Percentiles rank a stretch among this genome's conserved stretches.
Conservation (phyloP, 2,888 invertebrate species). For the Caenorhabditis sp. region DNA sequence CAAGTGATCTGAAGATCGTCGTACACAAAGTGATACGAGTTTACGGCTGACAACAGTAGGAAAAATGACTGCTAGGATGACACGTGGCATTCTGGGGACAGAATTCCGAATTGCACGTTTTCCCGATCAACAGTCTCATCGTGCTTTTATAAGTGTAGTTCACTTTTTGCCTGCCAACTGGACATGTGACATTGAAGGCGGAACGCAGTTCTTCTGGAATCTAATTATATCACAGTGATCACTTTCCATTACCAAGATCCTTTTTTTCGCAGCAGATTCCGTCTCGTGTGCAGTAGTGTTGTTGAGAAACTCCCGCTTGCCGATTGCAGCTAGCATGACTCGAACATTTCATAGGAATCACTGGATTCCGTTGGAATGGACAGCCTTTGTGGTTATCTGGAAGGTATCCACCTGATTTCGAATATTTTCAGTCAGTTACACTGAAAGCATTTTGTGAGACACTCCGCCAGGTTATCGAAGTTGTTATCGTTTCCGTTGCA, state of each 20-base stretch:
- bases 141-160: constrained; percentile 37
- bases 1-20: background rate
- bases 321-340: constrained; percentile 17
- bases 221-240: too few species aligned
- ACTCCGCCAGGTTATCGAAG: constrained; percentile 18
- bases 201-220: constrained; percentile 31
- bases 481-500: constrained; percentile 7
- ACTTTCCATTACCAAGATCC: constrained; percentile 19
- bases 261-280: constrained; percentile 29
- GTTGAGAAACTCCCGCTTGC: background rate
- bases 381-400: constrained; percentile 40
- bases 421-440: constrained; percentile 9
- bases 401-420: background rate
- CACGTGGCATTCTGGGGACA: background rate
- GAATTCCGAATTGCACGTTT: constrained; percentile 8
- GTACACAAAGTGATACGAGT: background rate
- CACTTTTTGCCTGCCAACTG: background rate
- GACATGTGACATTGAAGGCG: constrained; percentile 27
- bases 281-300: constrained; percentile 27
- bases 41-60: background rate
- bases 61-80: background rate
- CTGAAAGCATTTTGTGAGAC: constrained; percentile 15
- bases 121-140: constrained; percentile 33
- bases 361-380: constrained; percentile 35
- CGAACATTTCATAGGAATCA: constrained; percentile 13